phyloP scores from a whole-genome alignment of 2,888 invertebrate species.

The Frankliniella fusca region DNA sequence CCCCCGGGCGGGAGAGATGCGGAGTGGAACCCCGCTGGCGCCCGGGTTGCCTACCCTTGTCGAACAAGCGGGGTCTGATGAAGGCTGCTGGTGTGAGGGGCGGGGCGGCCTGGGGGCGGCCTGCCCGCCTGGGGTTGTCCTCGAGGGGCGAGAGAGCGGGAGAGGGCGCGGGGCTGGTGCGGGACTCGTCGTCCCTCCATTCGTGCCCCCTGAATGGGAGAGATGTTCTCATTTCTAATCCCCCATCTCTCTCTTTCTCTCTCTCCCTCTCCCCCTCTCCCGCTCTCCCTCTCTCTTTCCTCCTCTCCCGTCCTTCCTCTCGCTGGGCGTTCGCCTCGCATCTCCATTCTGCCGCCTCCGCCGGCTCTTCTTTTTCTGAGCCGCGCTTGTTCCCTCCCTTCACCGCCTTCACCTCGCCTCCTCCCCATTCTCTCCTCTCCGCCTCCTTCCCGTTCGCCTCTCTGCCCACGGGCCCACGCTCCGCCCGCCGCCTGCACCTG shows the following conservation, averaged over 20 bases:
- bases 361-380: neutral
- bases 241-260: conserved; percentile 5
- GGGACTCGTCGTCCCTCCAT: neutral
- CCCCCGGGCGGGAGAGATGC: neutral
- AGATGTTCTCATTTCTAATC: conserved; percentile 16
- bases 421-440: conserved; percentile 20
- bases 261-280: neutral
- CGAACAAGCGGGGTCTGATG: neutral
- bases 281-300: neutral
- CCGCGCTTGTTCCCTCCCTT: conserved; percentile 4
- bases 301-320: neutral
- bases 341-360: neutral
- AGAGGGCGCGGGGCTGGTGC: neutral
- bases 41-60: neutral
- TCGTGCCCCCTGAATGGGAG: conserved; percentile 11
- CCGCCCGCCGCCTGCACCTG: neutral
- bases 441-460: neutral
- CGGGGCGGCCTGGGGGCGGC: neutral
- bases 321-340: neutral
- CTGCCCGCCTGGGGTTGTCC: neutral
- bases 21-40: neutral
- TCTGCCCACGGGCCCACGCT: neutral
- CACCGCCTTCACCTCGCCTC: neutral
- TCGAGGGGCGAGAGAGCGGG: neutral
- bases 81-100: neutral